A percentile compares a stretch with the other conserved stretches of the same genome.
These are phyloP conservation scores for Stenolophus ochropezus DNA, from an alignment of 2,888 invertebrate species.

Conservation along the genomic window DNA sequence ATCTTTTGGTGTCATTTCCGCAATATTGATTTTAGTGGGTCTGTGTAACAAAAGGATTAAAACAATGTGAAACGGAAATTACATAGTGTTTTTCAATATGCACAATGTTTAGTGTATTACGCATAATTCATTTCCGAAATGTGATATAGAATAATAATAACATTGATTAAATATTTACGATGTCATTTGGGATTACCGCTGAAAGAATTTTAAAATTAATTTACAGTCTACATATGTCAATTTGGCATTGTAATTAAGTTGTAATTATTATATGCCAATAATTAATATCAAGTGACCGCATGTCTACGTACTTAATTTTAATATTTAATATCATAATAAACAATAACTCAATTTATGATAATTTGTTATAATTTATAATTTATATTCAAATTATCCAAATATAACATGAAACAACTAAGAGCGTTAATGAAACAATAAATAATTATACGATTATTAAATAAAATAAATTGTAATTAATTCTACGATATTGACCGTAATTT, in stretches of 20 bases:
- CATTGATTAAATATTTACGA: conserved; percentile 6
- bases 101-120: not conserved
- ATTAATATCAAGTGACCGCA: not conserved
- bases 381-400: not conserved
- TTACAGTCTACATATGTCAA: not conserved
- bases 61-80: conserved; percentile 14
- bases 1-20: not conserved
- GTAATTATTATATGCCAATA: conserved; percentile 10
- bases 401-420: not conserved
- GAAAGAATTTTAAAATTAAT: conserved; percentile 6
- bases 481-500: not conserved
- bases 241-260: conserved; percentile 18
- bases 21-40: not conserved
- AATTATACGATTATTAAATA: not conserved
- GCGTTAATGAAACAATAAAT: not conserved
- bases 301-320: conserved; percentile 15
- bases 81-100: not conserved
- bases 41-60: not conserved
- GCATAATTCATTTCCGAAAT: conserved; percentile 34
- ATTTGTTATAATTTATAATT: not conserved
- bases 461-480: not conserved
- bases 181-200: conserved; percentile 17
- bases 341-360: not conserved
- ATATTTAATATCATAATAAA: not conserved
- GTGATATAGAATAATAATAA: conserved; percentile 30